Evolutionary conservation across 2,113 vertebrate genomes (phyloP).

Genomic region (Gasterosteus nipponicus): DNA sequence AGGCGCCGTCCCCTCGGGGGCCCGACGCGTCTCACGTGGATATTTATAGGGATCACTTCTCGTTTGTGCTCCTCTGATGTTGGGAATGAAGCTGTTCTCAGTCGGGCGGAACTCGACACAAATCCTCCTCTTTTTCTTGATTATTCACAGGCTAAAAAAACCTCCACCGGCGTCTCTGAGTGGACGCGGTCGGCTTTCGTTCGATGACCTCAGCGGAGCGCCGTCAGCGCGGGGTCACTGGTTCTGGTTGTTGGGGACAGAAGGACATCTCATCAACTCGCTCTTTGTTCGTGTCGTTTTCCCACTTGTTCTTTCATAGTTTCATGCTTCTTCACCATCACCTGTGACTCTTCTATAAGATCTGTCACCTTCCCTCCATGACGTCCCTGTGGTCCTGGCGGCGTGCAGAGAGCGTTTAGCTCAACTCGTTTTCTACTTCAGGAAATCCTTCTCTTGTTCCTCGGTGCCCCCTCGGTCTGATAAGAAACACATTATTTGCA

Average conservation of each 20-base stretch:
- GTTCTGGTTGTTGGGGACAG: no score
- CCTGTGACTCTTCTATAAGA: no score
- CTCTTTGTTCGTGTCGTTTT: not conserved
- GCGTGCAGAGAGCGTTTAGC: not conserved
- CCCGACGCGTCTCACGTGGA: not conserved
- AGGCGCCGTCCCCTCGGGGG: not conserved
- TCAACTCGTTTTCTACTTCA: slow-evolving; percentile 2
- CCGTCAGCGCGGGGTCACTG: no score
- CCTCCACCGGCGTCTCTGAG: not conserved
- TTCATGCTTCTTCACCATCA: no score
- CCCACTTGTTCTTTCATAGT: not conserved
- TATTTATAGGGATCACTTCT: not conserved
- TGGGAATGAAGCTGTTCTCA: slow-evolving; percentile 10
- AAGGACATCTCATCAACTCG: not conserved
- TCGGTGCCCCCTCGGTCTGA: not conserved
- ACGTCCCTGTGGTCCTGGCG: no score
- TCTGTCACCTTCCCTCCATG: no score
- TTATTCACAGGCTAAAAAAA: slow-evolving; percentile 18
- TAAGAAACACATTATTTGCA: slow-evolving; percentile 35
- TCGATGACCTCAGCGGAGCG: not conserved
- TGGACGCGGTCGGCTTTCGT: not conserved
- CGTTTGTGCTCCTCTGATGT: not conserved
- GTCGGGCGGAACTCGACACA: slow-evolving; percentile 3
- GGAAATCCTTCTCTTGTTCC: slow-evolving; percentile 15
- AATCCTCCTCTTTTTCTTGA: slow-evolving; percentile 11